phyloP scores from a whole-genome alignment of 2,797 vertebrate species.

The Masticophis lateralis region DNA sequence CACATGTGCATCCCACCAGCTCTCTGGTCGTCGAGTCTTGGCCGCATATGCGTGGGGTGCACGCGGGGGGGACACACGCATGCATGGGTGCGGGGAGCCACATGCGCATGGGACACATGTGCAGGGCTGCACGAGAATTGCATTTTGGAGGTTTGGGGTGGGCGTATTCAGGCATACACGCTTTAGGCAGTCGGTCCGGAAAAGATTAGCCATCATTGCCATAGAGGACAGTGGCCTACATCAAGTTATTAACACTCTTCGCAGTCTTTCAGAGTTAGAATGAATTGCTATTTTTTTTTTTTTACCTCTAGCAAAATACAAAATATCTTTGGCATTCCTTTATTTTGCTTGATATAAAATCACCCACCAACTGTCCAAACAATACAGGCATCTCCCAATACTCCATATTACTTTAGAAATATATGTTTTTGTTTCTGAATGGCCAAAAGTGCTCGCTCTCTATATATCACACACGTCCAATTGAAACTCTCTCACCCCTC shows the following conservation, averaged over 20 bases:
- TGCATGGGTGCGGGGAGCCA: too few species aligned
- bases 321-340: not conserved
- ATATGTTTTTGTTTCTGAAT: not conserved
- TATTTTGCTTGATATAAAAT: not conserved
- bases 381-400: not conserved
- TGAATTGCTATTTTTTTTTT: not conserved
- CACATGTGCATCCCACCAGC: too few species aligned
- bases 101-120: too few species aligned
- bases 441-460: not conserved
- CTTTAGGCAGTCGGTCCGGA: too few species aligned
- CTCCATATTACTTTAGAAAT: not conserved
- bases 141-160: too few species aligned
- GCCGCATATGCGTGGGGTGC: too few species aligned
- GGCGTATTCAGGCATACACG: rapidly evolving
- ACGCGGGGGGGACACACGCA: too few species aligned
- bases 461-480: not conserved
- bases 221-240: not conserved
- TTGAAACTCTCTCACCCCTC: not conserved
- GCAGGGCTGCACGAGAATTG: too few species aligned
- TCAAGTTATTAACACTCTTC: not conserved
- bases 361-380: not conserved
- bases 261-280: not conserved
- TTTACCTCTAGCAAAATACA: not conserved
- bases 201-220: too few species aligned
- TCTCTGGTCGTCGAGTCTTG: too few species aligned